phyloP scores from a whole-genome alignment of 2,888 invertebrate species.

The Pterobdella sp. region DNA sequence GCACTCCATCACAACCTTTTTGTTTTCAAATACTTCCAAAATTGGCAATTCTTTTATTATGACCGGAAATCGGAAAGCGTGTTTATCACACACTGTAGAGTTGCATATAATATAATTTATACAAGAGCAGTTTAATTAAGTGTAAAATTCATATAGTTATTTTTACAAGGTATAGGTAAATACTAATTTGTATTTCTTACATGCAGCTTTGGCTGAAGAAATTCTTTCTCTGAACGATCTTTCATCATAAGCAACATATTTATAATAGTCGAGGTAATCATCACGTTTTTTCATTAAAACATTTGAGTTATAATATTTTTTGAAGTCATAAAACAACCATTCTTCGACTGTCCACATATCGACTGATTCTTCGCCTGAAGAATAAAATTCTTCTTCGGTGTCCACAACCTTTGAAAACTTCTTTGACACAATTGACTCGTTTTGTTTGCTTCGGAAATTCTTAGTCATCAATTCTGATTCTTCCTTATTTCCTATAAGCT shows the following conservation, averaged over 20 bases:
- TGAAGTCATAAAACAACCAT: slow-evolving; percentile 24
- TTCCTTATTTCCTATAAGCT: too few species aligned
- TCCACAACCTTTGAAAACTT: neutral
- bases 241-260: slow-evolving; percentile 21
- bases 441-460: neutral
- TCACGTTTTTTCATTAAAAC: slow-evolving; percentile 22
- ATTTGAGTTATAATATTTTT: slow-evolving; percentile 10
- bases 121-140: neutral
- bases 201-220: slow-evolving; percentile 23
- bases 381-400: slow-evolving; percentile 22
- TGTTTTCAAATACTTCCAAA: slow-evolving; percentile 21
- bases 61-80: slow-evolving; percentile 23
- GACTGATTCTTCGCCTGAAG: slow-evolving; percentile 28
- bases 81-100: slow-evolving; percentile 18
- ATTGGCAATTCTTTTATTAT: slow-evolving; percentile 27
- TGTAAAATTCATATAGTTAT: too few species aligned
- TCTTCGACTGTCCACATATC: slow-evolving; percentile 27
- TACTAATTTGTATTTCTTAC: neutral
- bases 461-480: too few species aligned
- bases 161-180: neutral
- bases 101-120: neutral
- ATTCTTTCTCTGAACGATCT: slow-evolving; percentile 25
- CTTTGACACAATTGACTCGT: neutral
- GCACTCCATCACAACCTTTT: slow-evolving; percentile 20
- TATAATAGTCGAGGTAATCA: slow-evolving; percentile 6